phyloP scores from a whole-genome alignment of 2,888 invertebrate species.

The Deilephila elpenor region DNA sequence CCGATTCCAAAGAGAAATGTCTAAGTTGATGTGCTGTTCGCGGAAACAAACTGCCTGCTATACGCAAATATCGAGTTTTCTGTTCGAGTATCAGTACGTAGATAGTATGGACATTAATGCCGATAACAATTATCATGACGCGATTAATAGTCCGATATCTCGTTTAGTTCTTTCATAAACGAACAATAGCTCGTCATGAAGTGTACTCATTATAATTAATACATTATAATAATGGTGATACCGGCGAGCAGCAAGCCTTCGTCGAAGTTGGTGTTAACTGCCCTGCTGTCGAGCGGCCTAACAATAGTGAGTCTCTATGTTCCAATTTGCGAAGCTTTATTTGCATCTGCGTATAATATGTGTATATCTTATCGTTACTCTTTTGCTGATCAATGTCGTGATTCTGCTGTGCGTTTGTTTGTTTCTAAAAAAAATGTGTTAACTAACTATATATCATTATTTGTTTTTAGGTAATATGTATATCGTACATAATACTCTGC shows the following conservation, averaged over 20 bases:
- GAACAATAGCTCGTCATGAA: slow-evolving; percentile 57
- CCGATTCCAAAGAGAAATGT: not conserved
- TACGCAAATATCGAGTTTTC: slow-evolving; percentile 29
- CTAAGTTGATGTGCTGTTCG: not conserved
- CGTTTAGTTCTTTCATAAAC: slow-evolving; percentile 59
- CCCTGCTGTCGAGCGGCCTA: slow-evolving; percentile 54
- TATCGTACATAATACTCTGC: slow-evolving; percentile 51
- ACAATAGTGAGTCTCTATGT: slow-evolving; percentile 58
- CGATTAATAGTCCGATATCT: slow-evolving; percentile 65
- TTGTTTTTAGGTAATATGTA: slow-evolving; percentile 1
- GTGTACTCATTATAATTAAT: slow-evolving; percentile 47
- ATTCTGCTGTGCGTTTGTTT: not conserved
- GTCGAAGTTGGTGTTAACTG: slow-evolving; percentile 52
- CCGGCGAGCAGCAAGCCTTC: slow-evolving; percentile 43
- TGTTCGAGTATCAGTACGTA: slow-evolving; percentile 34
- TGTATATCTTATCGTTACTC: not conserved
- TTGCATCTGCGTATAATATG: not conserved
- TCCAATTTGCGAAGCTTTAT: not conserved
- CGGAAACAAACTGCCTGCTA: slow-evolving; percentile 5
- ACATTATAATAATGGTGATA: slow-evolving; percentile 47
- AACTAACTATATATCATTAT: not conserved
- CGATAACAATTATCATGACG: slow-evolving; percentile 76
- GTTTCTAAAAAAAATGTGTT: not conserved
- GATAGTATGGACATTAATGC: slow-evolving; percentile 63
- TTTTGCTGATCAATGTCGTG: not conserved